Base-by-base conservation (phyloP, 2,797 vertebrate species). In the Dendrocincla fuliginosa region DNA sequence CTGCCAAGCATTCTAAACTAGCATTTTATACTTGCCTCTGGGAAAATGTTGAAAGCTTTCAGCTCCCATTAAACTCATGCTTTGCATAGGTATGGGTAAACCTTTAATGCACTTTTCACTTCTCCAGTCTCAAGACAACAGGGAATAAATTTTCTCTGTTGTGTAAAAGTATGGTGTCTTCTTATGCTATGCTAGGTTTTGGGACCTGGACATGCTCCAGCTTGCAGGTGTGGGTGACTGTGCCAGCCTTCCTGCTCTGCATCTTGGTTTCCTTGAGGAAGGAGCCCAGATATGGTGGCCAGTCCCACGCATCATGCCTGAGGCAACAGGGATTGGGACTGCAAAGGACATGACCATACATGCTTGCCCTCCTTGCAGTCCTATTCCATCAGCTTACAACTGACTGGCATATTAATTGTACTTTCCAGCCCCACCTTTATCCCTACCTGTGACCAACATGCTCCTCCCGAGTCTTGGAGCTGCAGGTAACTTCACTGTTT, bases 11-110 rank as follows among this genome's bases (percentile, higher is more conserved):
- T 85, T 95, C 65, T 93, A 88, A 96, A 75, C 84, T 32, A 84
- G 32, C 79, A 65, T 89, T 95, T 93, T 85, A 90, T 78, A 86
- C 33, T 96, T 91, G 93, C 95, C 90, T 91, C 92, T 95, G 91
- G 93, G 92, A 93, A 95, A 84, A 92, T 12, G 73, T 69, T 76
- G 92, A 90, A 94, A 93, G 84, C 82, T 93, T 96, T 96, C 95
- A 95, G 50, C 65, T 96, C 75, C 92, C 87, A 96, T 96, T 97
- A 95, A 94, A 80, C 24, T 96, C 92, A 86, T 76, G 50, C 35
- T 84, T 93, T 92, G 59, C 65, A 57, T 84, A 93, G 84, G 89
- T 92, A 93, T 24, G 44, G 33, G 46, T 77, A 93, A 95, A 84
- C 52, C 77, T 92, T 92, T 87, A 81, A 63, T 82, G 87, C 65